Evolutionary conservation across 1,140 invertebrate species (phyloP), one percentile per base, ranked within the genome.

Genomic region (Arion vulgaris): DNA sequence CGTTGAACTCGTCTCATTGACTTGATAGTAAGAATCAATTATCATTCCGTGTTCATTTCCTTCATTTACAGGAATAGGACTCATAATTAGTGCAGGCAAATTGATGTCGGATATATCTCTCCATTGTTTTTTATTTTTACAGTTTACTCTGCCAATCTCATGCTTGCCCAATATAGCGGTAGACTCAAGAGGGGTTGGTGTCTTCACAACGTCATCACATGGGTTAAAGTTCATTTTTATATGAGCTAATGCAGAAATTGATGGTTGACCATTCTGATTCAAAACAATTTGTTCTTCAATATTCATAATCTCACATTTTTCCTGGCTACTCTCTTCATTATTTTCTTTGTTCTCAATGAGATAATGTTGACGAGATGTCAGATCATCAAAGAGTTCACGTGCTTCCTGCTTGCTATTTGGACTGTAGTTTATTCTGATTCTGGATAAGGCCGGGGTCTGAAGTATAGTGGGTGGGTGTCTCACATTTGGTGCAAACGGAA

Each of bases 361-460:
- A n/a, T 26, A 41, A 38, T 17, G 19, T 26, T 62, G 71, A 41
- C 17, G 19, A n/a, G 71, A 19, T 15, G n/a, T 39, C 45, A 73
- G 36, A n/a, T 75, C 69, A 26, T 74, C 76, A n/a, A 77, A 49
- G 11, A 82, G 74, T 36, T 81, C 80, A 23, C 68, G 41, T 11
- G 69, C 69, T 72, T 85, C 74, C 68, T 85, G 49, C 45, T 77
- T 83, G 45, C 85, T 81, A 23, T 80, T 69, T 39, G 87, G 87
- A 74, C 85, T 88, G 78, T 88, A 89, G 39, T 81, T 88, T 19
- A 86, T 83, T 17, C 82, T 75, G 66, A 89, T 88, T 51, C 83
- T 86, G 26, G 85, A 83, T 19, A 89, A 75, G 26, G 84, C 87
- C 69, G 85, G 81, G 36, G 89, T 88, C 38, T 88, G 87, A 17